Base-by-base conservation (phyloP, 2,888 invertebrate genomes). In the Lacanobia oleracea region DNA sequence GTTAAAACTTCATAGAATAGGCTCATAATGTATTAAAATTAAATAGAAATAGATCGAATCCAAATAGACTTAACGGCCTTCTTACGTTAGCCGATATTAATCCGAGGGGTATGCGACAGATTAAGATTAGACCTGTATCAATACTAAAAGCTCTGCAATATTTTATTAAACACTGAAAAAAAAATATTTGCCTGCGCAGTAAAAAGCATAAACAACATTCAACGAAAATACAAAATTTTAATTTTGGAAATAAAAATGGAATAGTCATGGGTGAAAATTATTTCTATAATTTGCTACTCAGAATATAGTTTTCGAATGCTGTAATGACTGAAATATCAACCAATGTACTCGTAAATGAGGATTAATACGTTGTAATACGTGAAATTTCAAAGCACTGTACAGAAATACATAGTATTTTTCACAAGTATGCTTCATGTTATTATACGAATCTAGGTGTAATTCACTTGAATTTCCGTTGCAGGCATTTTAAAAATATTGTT, bases 1-100 rank as follows among this genome's bases (percentile, higher is more conserved):
- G 18, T 75, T 56, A 33, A 53, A 64, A n/a, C 37, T 63, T 74
- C 21, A 76, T 79, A 84, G 72, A 72, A 63, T 86, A 84, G 66
- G 80, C 76, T 75, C 82, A 81, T 75, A 74, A 66, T 76, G 60
- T 77, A 72, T 53, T 71, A 75, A 67, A 33, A 63, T 43, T 43
- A 43, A 12, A 74, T 81, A 81, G 45, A 77, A 67, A 67, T 77
- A 79, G 77, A 53, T 59, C 45, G 37, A 65, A 78, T 61, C 66
- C 37, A 66, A 73, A 75, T 82, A 82, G 72, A 75, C 21, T 57
- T 73, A 73, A 59, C 21, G 16, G 12, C 43, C 53, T 63, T 16
- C 50, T 77, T 27, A 50, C 10, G 63, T 45, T 53, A 60, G 10
- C 16, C 23, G 48, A 53, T 56, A 27, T 27, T 5, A 48, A 18